phyloP scores from a whole-genome alignment of 2,113 vertebrate species.

The Garra rufa region DNA sequence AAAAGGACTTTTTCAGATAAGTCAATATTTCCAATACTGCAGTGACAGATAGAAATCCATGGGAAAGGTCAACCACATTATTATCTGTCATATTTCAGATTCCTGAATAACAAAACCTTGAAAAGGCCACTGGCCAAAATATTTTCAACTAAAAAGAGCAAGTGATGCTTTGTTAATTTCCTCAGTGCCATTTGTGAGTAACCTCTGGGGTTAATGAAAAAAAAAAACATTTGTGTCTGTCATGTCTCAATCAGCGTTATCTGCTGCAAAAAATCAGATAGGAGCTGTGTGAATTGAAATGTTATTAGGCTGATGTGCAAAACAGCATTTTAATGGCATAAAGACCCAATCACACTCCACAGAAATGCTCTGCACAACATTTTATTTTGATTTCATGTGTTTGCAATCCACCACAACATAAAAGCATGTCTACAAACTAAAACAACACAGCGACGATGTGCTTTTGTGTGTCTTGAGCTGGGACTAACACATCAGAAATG shows the following conservation, averaged over 20 bases:
- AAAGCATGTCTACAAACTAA: constrained; percentile 86
- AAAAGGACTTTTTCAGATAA: background rate
- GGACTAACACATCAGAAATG: constrained; percentile 75
- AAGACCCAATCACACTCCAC: constrained; percentile 55
- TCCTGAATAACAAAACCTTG: background rate
- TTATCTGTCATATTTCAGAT: background rate
- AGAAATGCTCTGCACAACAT: constrained; percentile 86
- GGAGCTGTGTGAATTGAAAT: background rate
- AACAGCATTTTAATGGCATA: constrained; percentile 29
- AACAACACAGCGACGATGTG: constrained; percentile 79
- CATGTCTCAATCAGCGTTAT: background rate
- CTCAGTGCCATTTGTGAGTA: constrained; percentile 5
- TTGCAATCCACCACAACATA: constrained; percentile 47
- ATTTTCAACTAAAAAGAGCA: constrained; percentile 30
- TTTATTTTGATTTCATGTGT: constrained; percentile 58
- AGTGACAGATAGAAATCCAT: background rate
- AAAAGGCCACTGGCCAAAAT: constrained; percentile 40
- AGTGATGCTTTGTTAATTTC: background rate
- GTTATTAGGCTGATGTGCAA: background rate
- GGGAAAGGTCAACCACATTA: constrained; percentile 26
- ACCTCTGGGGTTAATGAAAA: background rate
- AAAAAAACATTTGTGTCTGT: background rate
- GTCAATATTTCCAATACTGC: background rate
- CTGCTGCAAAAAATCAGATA: background rate
- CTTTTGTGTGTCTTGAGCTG: constrained; percentile 73